Evolutionary conservation across 2,113 vertebrate genomes (phyloP), one percentile per base, ranked within the genome.

Genomic region (Nycticebus coucang): DNA sequence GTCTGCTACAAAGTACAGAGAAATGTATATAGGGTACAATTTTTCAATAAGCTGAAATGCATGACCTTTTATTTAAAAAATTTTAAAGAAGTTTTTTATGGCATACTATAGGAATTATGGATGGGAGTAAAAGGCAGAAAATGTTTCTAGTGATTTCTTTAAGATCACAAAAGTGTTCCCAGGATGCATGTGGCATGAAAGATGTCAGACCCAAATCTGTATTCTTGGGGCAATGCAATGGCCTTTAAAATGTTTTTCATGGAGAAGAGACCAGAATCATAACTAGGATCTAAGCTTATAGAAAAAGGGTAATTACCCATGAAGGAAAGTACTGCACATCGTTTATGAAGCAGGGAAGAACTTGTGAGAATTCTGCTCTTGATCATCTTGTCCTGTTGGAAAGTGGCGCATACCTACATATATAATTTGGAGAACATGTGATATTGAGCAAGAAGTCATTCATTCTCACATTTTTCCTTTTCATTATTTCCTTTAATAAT

Each of bases 211-310:
- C 55, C 45, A 93, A 82, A 93, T 96, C 74, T 83, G 0, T 93
- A 94, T 96, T 96, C 94, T 45, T 62, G 71, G 41, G 64, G 78
- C 62, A 77, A 12, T 64, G 26, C 26, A 41, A 5, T 93, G 75
- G 82, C 59, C 94, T 95, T 97, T 96, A 79, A 93, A 89, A 53
- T 84, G n/a, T 91, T 88, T 97, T 92, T 57, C 28, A 3, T 41
- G 55, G 33, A 79, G 86, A 79, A 94, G 59, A 93, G 93, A 91
- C 79, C 62, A 84, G 89, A 95, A 96, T 96, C 83, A 72, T 93
- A 87, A 96, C 69, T 45, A 87, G 50, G 89, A 91, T 84, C 75
- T 57, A 66, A 80, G 83, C 72, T 35, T 78, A 13, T 60, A 93
- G 79, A 87, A 79, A 89, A 94, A 97, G 89, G 35, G 79, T 89